phyloP scores from a whole-genome alignment of 2,888 invertebrate species.

The Spicauda simplicius region DNA sequence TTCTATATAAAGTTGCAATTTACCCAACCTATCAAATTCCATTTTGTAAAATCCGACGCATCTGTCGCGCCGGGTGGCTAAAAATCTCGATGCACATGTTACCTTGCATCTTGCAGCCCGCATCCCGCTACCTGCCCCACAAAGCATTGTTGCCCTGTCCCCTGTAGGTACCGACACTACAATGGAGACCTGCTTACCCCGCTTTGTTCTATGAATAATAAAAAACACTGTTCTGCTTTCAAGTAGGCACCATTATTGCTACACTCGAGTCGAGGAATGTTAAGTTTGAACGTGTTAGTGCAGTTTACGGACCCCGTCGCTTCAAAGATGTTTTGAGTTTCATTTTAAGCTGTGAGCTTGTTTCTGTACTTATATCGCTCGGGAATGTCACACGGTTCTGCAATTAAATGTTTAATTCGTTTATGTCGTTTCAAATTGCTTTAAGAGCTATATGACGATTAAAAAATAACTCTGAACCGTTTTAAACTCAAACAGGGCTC shows the following conservation, averaged over 20 bases:
- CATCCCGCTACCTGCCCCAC: slow-evolving; percentile 74
- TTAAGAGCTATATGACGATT: background rate
- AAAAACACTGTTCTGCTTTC: slow-evolving; percentile 60
- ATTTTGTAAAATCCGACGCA: slow-evolving; percentile 50
- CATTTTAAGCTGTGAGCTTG: slow-evolving; percentile 6
- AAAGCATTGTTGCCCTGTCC: slow-evolving; percentile 62
- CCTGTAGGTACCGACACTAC: slow-evolving; percentile 52
- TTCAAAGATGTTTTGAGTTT: slow-evolving; percentile 10
- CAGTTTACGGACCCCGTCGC: slow-evolving; percentile 23
- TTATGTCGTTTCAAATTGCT: slow-evolving; percentile 6
- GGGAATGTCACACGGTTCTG: slow-evolving; percentile 14
- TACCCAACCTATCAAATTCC: slow-evolving; percentile 45
- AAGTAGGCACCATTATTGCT: slow-evolving; percentile 54
- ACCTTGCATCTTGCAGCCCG: slow-evolving; percentile 63
- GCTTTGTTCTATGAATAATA: slow-evolving; percentile 69
- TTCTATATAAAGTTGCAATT: slow-evolving; percentile 30
- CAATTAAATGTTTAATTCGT: slow-evolving; percentile 7
- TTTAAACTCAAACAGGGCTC: too few species aligned
- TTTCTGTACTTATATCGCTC: background rate
- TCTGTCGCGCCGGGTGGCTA: slow-evolving; percentile 64
- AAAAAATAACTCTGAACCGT: too few species aligned
- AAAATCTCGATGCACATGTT: slow-evolving; percentile 67
- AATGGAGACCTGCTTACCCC: slow-evolving; percentile 69
- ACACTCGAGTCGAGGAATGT: slow-evolving; percentile 60
- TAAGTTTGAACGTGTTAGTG: slow-evolving; percentile 43